A percentile compares a stretch with the other conserved stretches of the same genome.
phyloP scores from a whole-genome alignment of 2,888 invertebrate genomes.

The Caradrina kadenii region DNA sequence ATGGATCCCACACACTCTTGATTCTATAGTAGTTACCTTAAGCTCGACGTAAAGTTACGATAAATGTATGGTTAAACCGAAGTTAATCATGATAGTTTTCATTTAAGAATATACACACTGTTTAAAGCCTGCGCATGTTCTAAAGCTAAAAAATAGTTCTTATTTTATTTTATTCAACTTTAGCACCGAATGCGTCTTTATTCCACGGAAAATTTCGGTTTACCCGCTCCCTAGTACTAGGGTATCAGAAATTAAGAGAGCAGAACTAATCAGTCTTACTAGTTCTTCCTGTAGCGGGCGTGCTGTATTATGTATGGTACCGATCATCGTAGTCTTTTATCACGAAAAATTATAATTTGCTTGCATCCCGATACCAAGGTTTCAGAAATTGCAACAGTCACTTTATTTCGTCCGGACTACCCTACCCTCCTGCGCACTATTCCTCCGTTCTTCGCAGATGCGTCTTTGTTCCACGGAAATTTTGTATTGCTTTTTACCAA shows the following conservation, averaged over 20 bases:
- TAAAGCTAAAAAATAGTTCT: no score
- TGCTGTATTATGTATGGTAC: no score
- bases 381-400: conserved; percentile 6
- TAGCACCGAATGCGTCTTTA: conserved; percentile 34
- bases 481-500: background rate
- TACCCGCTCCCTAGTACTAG: conserved; percentile 10
- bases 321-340: conserved; percentile 1
- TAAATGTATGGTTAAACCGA: no score
- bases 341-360: conserved; percentile 43
- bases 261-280: background rate
- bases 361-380: conserved; percentile 23
- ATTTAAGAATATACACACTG: no score
- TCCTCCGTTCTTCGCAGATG: background rate
- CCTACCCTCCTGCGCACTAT: background rate
- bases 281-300: no score
- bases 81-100: no score
- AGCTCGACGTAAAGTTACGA: no score
- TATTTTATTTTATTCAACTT: no score
- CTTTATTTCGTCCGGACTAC: no score
- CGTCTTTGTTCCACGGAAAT: conserved; percentile 10
- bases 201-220: conserved; percentile 32
- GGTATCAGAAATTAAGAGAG: conserved; percentile 6
- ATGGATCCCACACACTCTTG: no score
- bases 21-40: no score
- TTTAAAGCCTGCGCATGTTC: no score